Percentiles rank a stretch among this genome's conserved stretches.
phyloP scores from a whole-genome alignment of 1,140 invertebrate genomes.

The Temnothorax nylanderi region DNA sequence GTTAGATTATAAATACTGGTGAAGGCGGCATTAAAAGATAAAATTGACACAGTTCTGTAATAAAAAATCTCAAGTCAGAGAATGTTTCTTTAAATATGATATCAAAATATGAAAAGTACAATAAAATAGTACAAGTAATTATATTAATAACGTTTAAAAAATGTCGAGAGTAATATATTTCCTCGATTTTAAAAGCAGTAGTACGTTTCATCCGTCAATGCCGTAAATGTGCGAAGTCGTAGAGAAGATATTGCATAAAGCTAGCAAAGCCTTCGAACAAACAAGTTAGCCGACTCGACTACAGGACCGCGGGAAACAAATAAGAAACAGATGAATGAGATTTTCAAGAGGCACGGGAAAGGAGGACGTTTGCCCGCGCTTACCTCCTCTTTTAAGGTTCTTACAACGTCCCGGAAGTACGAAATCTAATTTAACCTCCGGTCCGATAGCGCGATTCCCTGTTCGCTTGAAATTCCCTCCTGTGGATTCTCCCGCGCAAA shows the following conservation, averaged over 20 bases:
- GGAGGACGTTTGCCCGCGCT: slow-evolving; percentile 74
- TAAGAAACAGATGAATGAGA: slow-evolving; percentile 46
- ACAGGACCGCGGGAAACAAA: slow-evolving; percentile 42
- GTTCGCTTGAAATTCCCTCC: slow-evolving; percentile 52
- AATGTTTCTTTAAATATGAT: neutral
- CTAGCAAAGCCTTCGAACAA: slow-evolving; percentile 32
- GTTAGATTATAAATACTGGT: neutral
- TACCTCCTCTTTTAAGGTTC: slow-evolving; percentile 75
- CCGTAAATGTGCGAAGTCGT: slow-evolving; percentile 32
- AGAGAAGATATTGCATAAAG: slow-evolving; percentile 50
- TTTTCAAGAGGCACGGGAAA: slow-evolving; percentile 49
- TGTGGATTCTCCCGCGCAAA: slow-evolving; percentile 49
- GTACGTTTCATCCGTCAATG: neutral
- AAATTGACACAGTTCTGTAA: neutral
- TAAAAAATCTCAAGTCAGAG: neutral
- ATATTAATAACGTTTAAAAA: neutral
- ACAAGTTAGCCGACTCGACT: slow-evolving; percentile 52
- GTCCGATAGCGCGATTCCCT: slow-evolving; percentile 58
- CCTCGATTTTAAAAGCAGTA: neutral
- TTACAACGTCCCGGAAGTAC: slow-evolving; percentile 72
- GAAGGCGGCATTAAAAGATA: neutral
- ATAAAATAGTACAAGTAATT: neutral
- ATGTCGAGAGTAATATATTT: neutral
- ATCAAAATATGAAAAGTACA: neutral
- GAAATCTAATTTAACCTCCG: slow-evolving; percentile 76